Evolutionary conservation across 2,888 invertebrate genomes (phyloP), one percentile per base, ranked within the genome.

Genomic region (Copidosoma aretas): DNA sequence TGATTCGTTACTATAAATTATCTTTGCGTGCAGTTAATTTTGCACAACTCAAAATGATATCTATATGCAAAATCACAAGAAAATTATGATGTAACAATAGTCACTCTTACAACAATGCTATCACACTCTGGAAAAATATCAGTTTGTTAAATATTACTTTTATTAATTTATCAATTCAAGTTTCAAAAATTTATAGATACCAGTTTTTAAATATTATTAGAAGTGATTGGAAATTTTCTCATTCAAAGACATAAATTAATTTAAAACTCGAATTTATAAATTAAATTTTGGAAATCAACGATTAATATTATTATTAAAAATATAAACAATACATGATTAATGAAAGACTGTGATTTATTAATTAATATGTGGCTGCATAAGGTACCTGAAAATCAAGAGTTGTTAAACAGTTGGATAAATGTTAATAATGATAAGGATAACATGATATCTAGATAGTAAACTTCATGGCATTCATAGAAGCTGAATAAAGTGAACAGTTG

Each of bases 341-440:
- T 61, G 54, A 54, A 54, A 67, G 64, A 60, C 53, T 62, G 63
- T 17, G 43, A 68, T 53, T 39, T 49, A 60, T 64, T 60, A 54
- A 64, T 60, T 56, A 25, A 24, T 19, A 53, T 49, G 24, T 12
- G 58, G 66, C 66, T 70, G 64, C 63, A 66, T 59, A 59, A 63
- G 63, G 62, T 66, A 66, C 65, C 69, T 70, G 65, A 63, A 66
- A 70, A 49, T 41, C 57, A 17, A 52, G 17, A 60, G 22, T n/a
- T 51, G 39, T 69, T 65, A 61, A 60, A 54, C 24, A 58, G 21
- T 57, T 62, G 39, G 51, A 65, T 10, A 57, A 22, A 25, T 56
- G 60, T 65, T 65, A 69, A 49, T 24, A 65, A 65, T 65, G 69
- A 65, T 49, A 59, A 21, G 58, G 54, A 54, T 39, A 12, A 59